Base-by-base conservation (phyloP, 2,797 vertebrate species). In the Dendrocincla fuliginosa region DNA sequence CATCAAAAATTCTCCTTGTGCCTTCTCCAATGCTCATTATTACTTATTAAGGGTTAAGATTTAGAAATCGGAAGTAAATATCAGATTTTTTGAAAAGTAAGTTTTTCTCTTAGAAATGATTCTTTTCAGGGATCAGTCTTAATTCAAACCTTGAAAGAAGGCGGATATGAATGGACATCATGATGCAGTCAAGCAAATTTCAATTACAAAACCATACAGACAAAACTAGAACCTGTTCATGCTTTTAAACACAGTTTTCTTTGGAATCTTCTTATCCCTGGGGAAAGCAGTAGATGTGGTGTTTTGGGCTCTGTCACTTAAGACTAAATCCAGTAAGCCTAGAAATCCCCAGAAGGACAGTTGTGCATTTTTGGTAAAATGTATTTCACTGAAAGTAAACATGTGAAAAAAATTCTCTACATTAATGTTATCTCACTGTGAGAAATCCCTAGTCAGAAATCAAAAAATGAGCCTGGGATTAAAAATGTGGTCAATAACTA, bases 1-100 rank as follows among this genome's bases (percentile, higher is more conserved):
- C 68, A 96, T 93, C 56, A 96, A 87, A 95, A 90, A 95, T 93
- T 94, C 87, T 94, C 71, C 87, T 93, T 95, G 92, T 95, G 90
- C 47, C 53, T 96, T 93, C 89, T 97, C 65, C 84, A 87, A 25
- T 59, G 35, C 65, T 95, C 85, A 95, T 87, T 97, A 84, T 94
- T 90, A 61, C 69, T 95, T 82, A 95, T 92, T 97, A 96, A 97
- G 80, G 64, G 76, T 32, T 75, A 89, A 87, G 89, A 89, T 92
- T 97, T 86, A 56, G 82, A 95, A 96, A 87, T 42, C 80, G 93
- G 49, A 95, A 87, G 55, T 68, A 90, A 96, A 94, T 0, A 14
- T 69, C 67, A 92, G 47, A 64, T 50, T 90, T 93, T 93, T 59
- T 93, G 67, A 87, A 94, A 95, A 89, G 80, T 24, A 87, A 37